These are phyloP conservation scores for Parotocinclus haroldoi DNA, from an alignment of 2,797 vertebrate genomes.

Conservation along the genomic window DNA sequence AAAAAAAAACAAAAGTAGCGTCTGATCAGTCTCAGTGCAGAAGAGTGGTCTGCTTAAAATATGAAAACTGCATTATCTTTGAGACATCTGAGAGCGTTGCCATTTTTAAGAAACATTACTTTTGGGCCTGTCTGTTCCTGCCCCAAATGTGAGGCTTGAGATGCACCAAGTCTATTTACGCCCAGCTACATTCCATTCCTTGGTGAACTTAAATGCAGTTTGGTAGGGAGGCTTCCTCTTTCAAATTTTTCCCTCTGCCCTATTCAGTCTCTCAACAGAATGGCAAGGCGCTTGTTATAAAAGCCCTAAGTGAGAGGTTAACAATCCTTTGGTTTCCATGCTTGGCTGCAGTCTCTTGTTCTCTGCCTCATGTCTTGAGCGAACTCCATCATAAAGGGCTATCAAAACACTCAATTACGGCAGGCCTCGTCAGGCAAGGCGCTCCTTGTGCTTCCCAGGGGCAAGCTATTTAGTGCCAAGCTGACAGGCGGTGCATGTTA, in stretches of 20 bases:
- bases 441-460: slow-evolving; percentile 33
- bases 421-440: slow-evolving; percentile 48
- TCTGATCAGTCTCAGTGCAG: no score
- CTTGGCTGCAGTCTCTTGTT: slow-evolving; percentile 24
- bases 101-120: slow-evolving; percentile 12
- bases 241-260: slow-evolving; percentile 16
- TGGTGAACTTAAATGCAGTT: slow-evolving; percentile 27
- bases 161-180: slow-evolving; percentile 21
- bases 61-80: background rate
- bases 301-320: slow-evolving; percentile 13
- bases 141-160: slow-evolving; percentile 41
- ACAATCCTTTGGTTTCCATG: slow-evolving; percentile 11
- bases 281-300: slow-evolving; percentile 9
- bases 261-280: slow-evolving; percentile 3
- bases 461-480: slow-evolving; percentile 36
- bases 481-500: slow-evolving; percentile 39
- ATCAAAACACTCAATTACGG: slow-evolving; percentile 48
- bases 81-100: background rate
- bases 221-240: slow-evolving; percentile 22
- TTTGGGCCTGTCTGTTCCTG: slow-evolving; percentile 58
- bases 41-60: no score
- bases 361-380: slow-evolving; percentile 9
- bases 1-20: no score
- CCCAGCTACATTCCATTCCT: slow-evolving; percentile 49
- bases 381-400: slow-evolving; percentile 28